Conservation (phyloP, 2,797 vertebrate genomes). For the Cuculus canorus region DNA sequence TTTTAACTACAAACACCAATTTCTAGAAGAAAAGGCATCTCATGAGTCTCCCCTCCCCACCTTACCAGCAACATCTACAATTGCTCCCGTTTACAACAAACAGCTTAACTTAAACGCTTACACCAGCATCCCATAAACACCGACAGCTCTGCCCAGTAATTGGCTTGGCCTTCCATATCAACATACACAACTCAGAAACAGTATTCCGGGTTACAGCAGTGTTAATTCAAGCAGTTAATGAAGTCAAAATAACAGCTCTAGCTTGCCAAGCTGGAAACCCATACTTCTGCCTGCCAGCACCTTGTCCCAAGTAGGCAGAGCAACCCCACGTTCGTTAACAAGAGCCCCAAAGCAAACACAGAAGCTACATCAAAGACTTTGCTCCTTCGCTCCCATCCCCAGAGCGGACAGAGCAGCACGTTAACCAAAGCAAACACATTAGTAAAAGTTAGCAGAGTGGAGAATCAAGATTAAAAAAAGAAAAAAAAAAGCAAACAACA, state of each 20-base stretch:
- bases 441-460: neutral
- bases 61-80: neutral
- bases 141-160: neutral
- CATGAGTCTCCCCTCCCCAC: neutral
- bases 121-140: neutral
- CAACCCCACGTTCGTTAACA: rapidly evolving
- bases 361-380: neutral
- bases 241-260: neutral
- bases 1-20: neutral
- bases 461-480: neutral
- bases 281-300: rapidly evolving
- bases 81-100: neutral
- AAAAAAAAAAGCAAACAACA: neutral
- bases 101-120: neutral
- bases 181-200: neutral
- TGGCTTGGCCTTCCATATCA: neutral
- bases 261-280: neutral
- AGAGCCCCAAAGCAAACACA: neutral
- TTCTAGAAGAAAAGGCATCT: neutral
- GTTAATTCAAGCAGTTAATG: neutral
- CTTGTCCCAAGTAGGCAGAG: neutral
- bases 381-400: neutral
- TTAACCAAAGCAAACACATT: neutral
- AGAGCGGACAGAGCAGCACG: neutral
- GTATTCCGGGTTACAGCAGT: neutral